A percentile compares a stretch with the other conserved stretches of the same genome.
Conservation (phyloP, 2,113 vertebrate species). For the Arenaria interpres region DNA sequence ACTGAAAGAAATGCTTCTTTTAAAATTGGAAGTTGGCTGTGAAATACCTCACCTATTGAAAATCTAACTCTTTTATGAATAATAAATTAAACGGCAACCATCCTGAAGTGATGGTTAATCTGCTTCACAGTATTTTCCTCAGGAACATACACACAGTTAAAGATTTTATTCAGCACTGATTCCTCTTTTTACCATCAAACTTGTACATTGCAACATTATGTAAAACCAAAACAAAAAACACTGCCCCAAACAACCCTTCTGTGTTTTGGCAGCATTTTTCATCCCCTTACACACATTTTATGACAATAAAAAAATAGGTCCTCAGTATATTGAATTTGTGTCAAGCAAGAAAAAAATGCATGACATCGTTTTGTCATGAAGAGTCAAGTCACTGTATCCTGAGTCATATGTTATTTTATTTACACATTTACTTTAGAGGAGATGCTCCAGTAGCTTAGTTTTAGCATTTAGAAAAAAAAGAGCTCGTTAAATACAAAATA, state of each 20-base stretch:
- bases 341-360: neutral
- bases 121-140: neutral
- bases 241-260: neutral
- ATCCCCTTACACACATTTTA: neutral
- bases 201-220: neutral
- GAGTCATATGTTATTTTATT: neutral
- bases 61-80: conserved; percentile 15
- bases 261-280: neutral
- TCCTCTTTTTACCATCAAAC: neutral
- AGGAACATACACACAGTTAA: neutral
- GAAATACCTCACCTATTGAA: neutral
- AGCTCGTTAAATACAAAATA: neutral
- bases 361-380: neutral
- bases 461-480: neutral
- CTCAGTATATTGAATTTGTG: neutral
- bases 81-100: neutral
- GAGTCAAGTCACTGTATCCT: neutral
- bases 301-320: neutral
- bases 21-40: neutral
- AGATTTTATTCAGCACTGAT: neutral
- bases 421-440: neutral
- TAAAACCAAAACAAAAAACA: neutral
- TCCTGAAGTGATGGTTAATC: neutral
- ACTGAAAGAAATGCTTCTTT: neutral
- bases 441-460: neutral